Evolutionary conservation across 2,888 invertebrate genomes (phyloP).

Genomic region (Yponomeuta sedellus): DNA sequence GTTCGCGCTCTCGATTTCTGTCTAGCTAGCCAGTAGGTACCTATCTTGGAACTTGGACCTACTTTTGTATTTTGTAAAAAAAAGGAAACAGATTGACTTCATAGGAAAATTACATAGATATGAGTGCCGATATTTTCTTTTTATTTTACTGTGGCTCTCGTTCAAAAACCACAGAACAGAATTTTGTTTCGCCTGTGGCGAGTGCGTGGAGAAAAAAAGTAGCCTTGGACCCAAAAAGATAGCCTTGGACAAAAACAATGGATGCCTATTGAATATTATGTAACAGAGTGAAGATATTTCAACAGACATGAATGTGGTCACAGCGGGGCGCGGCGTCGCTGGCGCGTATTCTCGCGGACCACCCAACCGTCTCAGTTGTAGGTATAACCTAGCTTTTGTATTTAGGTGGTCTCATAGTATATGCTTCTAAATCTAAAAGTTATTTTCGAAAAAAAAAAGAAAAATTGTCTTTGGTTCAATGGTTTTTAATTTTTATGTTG

Average conservation of each 20-base stretch:
- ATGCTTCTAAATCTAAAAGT: neutral
- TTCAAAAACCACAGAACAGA: neutral
- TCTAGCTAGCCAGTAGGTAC: constrained; percentile 15
- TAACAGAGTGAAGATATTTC: constrained; percentile 2
- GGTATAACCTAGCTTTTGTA: neutral
- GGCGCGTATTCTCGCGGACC: neutral
- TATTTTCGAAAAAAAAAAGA: too few species aligned
- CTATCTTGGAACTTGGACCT: constrained; percentile 8
- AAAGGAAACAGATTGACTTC: too few species aligned
- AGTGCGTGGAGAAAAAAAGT: too few species aligned
- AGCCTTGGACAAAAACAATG: neutral
- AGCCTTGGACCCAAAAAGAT: too few species aligned
- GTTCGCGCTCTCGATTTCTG: constrained; percentile 13
- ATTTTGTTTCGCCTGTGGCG: neutral
- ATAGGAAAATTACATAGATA: neutral
- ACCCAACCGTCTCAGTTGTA: neutral
- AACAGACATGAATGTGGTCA: neutral
- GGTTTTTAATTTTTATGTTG: too few species aligned
- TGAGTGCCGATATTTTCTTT: neutral
- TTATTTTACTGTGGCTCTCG: neutral
- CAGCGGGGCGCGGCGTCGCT: neutral
- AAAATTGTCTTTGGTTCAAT: too few species aligned
- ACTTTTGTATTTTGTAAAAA: neutral
- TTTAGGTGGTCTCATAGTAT: neutral
- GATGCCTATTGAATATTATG: constrained; percentile 5